Evolutionary conservation across 2,113 vertebrate genomes (phyloP), one percentile per base, ranked within the genome.

Genomic region (Pterocles gutturalis): DNA sequence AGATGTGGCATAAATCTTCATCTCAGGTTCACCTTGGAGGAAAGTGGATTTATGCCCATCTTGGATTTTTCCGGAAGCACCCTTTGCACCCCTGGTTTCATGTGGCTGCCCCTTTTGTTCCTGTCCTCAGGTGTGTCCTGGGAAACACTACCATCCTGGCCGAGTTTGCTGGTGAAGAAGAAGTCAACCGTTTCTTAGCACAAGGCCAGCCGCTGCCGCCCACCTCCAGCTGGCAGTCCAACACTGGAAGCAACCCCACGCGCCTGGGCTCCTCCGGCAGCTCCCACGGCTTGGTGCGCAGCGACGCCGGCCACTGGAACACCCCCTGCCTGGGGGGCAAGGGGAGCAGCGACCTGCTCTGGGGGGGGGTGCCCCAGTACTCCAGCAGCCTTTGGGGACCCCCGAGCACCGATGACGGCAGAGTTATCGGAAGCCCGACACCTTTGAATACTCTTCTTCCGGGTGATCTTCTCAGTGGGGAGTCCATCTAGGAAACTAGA

Each of bases 121-220:
- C 2, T 11, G 3, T n/a, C 95, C 79, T n/a, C 62, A 99, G 99
- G 99, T 99, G 99, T 49, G 99, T 99, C 88, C 98, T 99, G 95
- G 99, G 99, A 94, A 99, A 99, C 98, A 99, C 99, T 96, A 99
- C 99, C 98, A 99, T 99, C 98, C 97, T 99, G 98, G 99, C 99
- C 0, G 99, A 99, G 98, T 99, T 99, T 34, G 99, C 99, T 9
- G 99, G 99, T 2, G 99, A 99, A 94, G 99, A 99, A 73, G 99
- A 99, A 89, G 99, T 99, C 93, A 99, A 99, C 96, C 99, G 99
- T 49, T 99, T 99, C 98, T 98, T 99, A 96, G 99, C 99, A 91
- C 99, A 99, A 98, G 99, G 99, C 97, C 99, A 99, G 97, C 98
- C 99, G 3, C 98, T 99, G 96, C 98, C 99, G 4, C 99, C 99